A percentile compares a stretch with the other conserved stretches of the same genome.
Evolutionary conservation across 2,888 invertebrate genomes (phyloP).

Genomic region (Acronicta alni): DNA sequence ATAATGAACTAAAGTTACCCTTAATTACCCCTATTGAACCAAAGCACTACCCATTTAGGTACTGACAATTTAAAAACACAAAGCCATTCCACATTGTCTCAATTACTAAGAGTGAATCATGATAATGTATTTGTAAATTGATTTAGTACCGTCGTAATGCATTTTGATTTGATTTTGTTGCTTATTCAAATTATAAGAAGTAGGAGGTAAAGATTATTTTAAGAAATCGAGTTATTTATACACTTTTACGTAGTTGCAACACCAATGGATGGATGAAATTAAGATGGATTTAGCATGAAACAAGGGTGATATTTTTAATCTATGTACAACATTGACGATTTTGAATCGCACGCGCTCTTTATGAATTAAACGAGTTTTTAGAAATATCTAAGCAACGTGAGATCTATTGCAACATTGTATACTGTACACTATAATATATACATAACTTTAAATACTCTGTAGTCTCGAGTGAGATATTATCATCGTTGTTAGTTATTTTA

Average conservation of each 20-base stretch:
- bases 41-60: constrained; percentile 66
- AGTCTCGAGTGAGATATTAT: constrained; percentile 24
- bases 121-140: too few species aligned
- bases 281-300: background rate
- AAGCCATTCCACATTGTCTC: constrained; percentile 82
- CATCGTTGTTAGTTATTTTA: constrained; percentile 26
- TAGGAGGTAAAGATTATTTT: too few species aligned
- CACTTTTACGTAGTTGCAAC: too few species aligned
- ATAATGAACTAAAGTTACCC: constrained; percentile 55
- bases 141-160: too few species aligned
- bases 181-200: too few species aligned
- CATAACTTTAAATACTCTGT: background rate
- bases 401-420: constrained; percentile 4
- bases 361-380: constrained; percentile 12
- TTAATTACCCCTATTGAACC: constrained; percentile 61
- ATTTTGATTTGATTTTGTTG: too few species aligned
- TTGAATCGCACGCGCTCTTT: constrained; percentile 5
- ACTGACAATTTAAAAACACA: constrained; percentile 47
- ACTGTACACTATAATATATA: background rate
- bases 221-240: too few species aligned
- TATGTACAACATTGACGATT: constrained; percentile 16
- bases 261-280: too few species aligned
- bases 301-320: constrained; percentile 10
- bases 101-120: too few species aligned
- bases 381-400: constrained; percentile 5